Evolutionary conservation across 2,113 vertebrate genomes (phyloP), one percentile per base, ranked within the genome.

Genomic region (Salvator merianae): DNA sequence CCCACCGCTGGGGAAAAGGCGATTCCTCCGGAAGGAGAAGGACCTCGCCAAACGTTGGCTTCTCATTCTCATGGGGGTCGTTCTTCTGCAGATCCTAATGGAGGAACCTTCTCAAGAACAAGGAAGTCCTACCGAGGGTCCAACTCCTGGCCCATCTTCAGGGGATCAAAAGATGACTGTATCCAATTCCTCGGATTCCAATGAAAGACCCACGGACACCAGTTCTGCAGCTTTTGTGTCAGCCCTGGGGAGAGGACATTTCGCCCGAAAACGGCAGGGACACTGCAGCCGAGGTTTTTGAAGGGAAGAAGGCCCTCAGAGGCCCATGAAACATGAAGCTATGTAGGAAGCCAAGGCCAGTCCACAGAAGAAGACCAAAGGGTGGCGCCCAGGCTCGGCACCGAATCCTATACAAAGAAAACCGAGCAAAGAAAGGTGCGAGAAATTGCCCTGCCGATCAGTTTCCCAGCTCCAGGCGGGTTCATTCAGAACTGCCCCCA

Each of bases 41-140:
- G 86, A 91, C 71, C 43, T 26, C 24, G 22, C 63, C 73, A 88
- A 79, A 72, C 84, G 50, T 32, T 88, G 88, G 77, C 84, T 91
- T 7, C 28, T 88, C 30, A 26, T 91, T 36, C 77, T 89, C 1
- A 10, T 47, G 1, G 38, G 69, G 2, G 14, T 91, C 4, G 70
- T 89, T 2, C 24, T 89, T 2, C 75, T 91, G 63, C 90, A 91
- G 16, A 79, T 91, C 81, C 71, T 73, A 50, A 55, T n/a, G 18
- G 90, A 89, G 69, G 62, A 82, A 7, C 71, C 76, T 26, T 70
- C 6, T 4, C 65, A 72, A 66, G 77, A 75, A 8, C 40, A 65
- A 8, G 24, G 53, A 22, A 53, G 32, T 5, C 5, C n/a, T 28
- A 10, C 22, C 1, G 82, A 65, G 34, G 12, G 63, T 40, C 36